Evolutionary conservation across 2,113 vertebrate genomes (phyloP), one percentile per base, ranked within the genome.

Genomic region (Strigops habroptila): DNA sequence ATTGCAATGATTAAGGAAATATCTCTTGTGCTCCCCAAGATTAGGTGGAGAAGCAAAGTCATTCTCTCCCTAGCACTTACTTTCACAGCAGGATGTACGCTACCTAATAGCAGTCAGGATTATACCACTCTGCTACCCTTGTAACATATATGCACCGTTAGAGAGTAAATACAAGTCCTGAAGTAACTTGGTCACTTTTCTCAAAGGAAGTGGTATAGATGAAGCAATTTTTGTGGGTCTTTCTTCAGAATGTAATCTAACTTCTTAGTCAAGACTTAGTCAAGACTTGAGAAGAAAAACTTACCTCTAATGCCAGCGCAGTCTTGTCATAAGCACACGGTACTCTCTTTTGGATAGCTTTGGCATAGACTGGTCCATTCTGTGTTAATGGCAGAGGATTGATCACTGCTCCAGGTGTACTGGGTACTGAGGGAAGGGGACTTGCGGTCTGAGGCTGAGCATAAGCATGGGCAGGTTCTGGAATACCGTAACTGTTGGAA

Each of bases 241-340:
- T 83, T 91, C 91, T 84, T 95, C 94, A 96, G 57, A 87, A 76
- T 2, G 21, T 51, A 78, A 68, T 30, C n/a, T 68, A 84, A 69
- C 48, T 76, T 78, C 55, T 46, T 43, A 83, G 22, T 52, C n/a
- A n/a, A n/a, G n/a, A n/a, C n/a, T n/a, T n/a, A n/a, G n/a, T n/a
- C n/a, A n/a, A 28, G 21, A 85, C 49, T 33, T 8, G 19, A 68
- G 22, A 82, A 48, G 43, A 31, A 82, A 62, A 41, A 39, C 97
- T 96, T 99, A 99, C 99, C 99, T 99, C 99, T 82, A 99, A 97
- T 67, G 99, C 99, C 89, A 99, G 97, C 4, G 99, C 99, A 1
- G 99, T 99, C 97, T 99, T 99, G 97, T 99, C 99, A 25, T 99
- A 99, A 97, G 99, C 99, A 91, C 99, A 99, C 15, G 99, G 99